Evolutionary conservation across 2,797 vertebrate species (phyloP).

Genomic region (Sciaenops ocellatus): DNA sequence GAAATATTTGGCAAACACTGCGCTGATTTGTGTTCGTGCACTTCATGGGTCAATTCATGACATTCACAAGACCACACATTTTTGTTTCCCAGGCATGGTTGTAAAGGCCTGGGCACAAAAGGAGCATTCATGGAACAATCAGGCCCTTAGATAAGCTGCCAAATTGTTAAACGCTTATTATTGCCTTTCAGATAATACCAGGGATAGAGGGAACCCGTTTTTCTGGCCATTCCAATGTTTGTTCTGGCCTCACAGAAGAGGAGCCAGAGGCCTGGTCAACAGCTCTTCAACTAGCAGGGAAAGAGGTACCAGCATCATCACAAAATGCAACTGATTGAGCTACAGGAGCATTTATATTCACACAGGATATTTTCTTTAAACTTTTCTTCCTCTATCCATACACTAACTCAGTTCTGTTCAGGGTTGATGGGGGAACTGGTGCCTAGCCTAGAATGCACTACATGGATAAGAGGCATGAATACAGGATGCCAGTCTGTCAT

Average conservation of each 20-base stretch:
- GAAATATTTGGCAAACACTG: neutral
- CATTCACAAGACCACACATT: slow-evolving; percentile 64
- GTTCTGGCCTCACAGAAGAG: slow-evolving; percentile 64
- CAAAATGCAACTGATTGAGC: slow-evolving; percentile 6
- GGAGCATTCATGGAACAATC: slow-evolving; percentile 65
- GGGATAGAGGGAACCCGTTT: slow-evolving; percentile 55
- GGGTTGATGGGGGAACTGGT: neutral
- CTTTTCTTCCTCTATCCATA: neutral
- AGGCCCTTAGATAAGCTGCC: slow-evolving; percentile 64
- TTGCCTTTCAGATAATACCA: slow-evolving; percentile 79
- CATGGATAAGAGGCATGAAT: neutral
- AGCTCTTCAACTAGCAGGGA: slow-evolving; percentile 53
- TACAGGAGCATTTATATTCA: neutral
- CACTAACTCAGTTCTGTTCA: neutral
- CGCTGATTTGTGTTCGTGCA: slow-evolving; percentile 1
- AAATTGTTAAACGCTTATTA: slow-evolving; percentile 71
- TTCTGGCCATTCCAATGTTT: slow-evolving; percentile 77
- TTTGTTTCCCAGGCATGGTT: slow-evolving; percentile 45
- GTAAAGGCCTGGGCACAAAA: slow-evolving; percentile 61
- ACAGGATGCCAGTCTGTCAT: neutral
- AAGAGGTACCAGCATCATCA: slow-evolving; percentile 65
- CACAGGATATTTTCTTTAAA: neutral
- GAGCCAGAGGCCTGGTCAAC: slow-evolving; percentile 49
- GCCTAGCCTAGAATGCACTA: neutral
- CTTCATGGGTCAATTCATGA: slow-evolving; percentile 58